Base-by-base conservation (phyloP, 2,888 invertebrate genomes). In the Pinctada fucata region DNA sequence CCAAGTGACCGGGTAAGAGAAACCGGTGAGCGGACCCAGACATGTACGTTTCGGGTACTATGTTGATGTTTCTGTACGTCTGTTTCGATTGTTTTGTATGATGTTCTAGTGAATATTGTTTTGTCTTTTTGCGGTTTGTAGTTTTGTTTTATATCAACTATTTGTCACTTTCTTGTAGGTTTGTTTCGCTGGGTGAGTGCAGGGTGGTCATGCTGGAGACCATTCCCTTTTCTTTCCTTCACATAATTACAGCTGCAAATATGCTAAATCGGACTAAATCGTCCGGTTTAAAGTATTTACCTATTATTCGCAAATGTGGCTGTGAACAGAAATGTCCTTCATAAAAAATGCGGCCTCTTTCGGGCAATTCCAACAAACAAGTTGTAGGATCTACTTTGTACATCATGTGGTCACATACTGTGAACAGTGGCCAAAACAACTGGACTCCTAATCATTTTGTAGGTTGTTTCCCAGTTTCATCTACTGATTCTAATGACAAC, bases 401-500 rank as follows among this genome's bases (percentile, higher is more conserved):
- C 31, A 72, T 72, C 58, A 72, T 58, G 58, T 72, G 72, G 72
- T 72, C 72, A 72, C 72, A 72, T 50, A 72, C 72, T 72, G 58
- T 50, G 50, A 70, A 50, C 5, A 70, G 10, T 8, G 50, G 50
- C 45, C 52, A 47, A 51, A 58, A 31, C 52, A 72, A 45, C 49
- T 72, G 72, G 72, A 31, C 58, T 45, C 72, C 47, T 52, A 72
- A 52, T 72, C 52, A 72, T n/a, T 72, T 47, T 58, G 72, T 72
- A 3, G 72, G 51, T 52, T 72, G 72, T 72, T 72, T 52, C 51
- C 51, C 5, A 52, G 45, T 3, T 72, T 72, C 45, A 72, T n/a
- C 58, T 47, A 72, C 72, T 52, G 58, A 72, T 52, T 72, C 72
- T n/a, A 13, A 72, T 72, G 72, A 72, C 31, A 3, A 58, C 13